Evolutionary conservation across 2,113 vertebrate species (phyloP), one percentile per base, ranked within the genome.

Genomic region (Brachyhypopomus gauderio): DNA sequence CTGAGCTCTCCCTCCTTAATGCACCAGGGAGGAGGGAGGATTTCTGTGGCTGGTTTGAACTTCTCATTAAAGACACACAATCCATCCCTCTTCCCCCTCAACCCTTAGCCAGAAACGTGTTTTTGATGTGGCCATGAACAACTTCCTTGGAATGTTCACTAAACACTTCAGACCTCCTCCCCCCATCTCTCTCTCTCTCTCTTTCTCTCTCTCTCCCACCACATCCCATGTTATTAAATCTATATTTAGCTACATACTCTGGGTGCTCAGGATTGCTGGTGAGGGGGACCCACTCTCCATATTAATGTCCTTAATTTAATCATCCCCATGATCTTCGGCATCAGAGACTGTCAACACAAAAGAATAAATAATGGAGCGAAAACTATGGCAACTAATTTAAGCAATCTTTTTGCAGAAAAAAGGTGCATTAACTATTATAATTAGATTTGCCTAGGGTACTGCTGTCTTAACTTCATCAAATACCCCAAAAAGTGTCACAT

Each of bases 1-100:
- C 86, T 83, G 82, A 80, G 83, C 82, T 80, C 88, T 85, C 80
- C 59, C 81, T 88, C 89, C 77, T 89, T 91, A 91, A 93, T 92
- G 90, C 90, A 91, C 89, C 89, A 84, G 84, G 90, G 90, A 90
- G 90, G 89, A 87, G 90, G 91, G 91, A 90, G 90, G 89, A 73
- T 84, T 75, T 77, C 74, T 90, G 88, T 87, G 89, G 86, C 84
- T 91, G 89, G 78, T 85, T 90, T 88, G 77, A 77, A 86, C 80
- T 75, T 71, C 88, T 90, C 90, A 91, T 92, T 92, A 91, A 84
- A 84, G 73, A 73, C 64, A n/a, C 56, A 82, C 71, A 75, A 63
- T 23, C n/a, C 60, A 59, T 64, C 36, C 86, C 41, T 77, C 85
- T 75, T 83, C 76, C 45, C 45, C 45, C 45, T 12, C 9, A 52